Percentiles rank a stretch among this genome's conserved stretches.
phyloP scores from a whole-genome alignment of 2,797 vertebrate genomes.

The Bryconaethiops microstoma region DNA sequence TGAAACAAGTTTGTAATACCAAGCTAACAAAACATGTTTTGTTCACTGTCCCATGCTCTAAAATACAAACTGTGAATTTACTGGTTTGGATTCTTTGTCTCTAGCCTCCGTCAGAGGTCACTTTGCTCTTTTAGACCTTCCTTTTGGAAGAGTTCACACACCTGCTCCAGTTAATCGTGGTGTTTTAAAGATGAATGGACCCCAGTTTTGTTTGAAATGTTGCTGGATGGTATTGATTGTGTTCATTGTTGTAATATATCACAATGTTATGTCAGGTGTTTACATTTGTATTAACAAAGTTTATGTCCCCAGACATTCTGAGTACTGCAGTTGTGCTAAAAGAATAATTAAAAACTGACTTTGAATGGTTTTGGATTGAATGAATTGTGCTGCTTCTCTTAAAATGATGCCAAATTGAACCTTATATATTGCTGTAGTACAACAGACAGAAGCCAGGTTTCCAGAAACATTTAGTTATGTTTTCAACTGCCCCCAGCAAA shows the following conservation, averaged over 20 bases:
- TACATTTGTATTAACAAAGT: neutral
- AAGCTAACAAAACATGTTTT: too few species aligned
- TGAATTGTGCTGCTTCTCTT: too few species aligned
- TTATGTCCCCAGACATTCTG: neutral
- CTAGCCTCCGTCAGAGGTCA: neutral
- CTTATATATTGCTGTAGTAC: too few species aligned
- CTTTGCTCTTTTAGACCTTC: neutral
- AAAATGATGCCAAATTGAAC: too few species aligned
- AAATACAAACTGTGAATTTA: neutral
- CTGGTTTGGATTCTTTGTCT: neutral
- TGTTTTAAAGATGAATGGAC: neutral
- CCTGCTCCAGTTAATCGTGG: neutral
- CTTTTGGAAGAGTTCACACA: neutral
- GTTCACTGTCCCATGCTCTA: too few species aligned
- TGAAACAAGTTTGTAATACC: neutral
- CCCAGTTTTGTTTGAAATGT: neutral
- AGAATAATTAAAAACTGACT: neutral
- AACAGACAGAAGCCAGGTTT: too few species aligned
- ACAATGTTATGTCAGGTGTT: neutral
- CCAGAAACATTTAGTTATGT: neutral
- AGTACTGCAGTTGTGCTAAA: neutral
- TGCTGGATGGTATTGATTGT: neutral
- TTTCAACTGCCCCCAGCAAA: neutral
- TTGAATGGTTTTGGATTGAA: neutral
- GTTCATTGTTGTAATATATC: too few species aligned